phyloP scores from a whole-genome alignment of 2,888 invertebrate genomes.

The Macrosiphum euphorbiae region DNA sequence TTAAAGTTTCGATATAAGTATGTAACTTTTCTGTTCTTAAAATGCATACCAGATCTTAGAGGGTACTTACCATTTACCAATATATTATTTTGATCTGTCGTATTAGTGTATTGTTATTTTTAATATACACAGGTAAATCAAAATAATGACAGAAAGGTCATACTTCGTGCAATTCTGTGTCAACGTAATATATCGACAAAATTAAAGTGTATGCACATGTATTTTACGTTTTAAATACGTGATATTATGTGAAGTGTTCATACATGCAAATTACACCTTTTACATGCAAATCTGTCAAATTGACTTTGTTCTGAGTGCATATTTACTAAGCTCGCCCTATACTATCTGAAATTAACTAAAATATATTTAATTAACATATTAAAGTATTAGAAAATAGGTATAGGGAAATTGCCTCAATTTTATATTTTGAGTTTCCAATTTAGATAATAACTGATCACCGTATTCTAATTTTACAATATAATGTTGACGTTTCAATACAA shows the following conservation, averaged over 20 bases:
- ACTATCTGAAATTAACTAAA: conserved; percentile 12
- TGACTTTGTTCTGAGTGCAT: not conserved
- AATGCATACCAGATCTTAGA: not conserved
- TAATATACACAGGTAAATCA: not conserved
- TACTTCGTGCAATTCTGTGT: not conserved
- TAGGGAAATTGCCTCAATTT: no score
- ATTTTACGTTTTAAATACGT: not conserved
- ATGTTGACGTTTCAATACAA: no score
- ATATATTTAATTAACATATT: not conserved
- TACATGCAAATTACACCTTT: not conserved
- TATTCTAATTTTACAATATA: no score
- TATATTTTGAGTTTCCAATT: no score
- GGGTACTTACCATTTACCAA: no score
- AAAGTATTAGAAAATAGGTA: no score
- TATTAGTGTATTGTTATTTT: not conserved
- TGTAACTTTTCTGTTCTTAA: not conserved
- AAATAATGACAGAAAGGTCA: not conserved
- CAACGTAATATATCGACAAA: not conserved
- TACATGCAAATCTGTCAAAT: not conserved
- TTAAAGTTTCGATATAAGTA: not conserved
- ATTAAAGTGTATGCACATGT: not conserved
- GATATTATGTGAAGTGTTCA: not conserved
- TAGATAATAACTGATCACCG: no score
- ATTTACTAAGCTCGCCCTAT: not conserved
- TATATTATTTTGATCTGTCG: no score